phyloP scores from a whole-genome alignment of 1,140 invertebrate species.

The Polypedilum vanderplanki region DNA sequence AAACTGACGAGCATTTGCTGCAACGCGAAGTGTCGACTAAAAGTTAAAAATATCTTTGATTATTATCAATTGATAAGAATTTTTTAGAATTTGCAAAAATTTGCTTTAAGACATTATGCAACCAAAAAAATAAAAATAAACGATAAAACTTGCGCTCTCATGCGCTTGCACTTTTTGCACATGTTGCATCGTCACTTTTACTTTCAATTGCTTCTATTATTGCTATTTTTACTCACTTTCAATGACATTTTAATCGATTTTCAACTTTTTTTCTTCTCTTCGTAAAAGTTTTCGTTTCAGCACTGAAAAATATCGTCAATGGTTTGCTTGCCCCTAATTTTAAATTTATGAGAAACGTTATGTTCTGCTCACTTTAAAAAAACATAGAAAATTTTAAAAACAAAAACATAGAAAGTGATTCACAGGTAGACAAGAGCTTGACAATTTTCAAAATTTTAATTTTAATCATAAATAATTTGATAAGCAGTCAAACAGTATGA shows the following conservation, averaged over 20 bases:
- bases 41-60: too few species aligned
- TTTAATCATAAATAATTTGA: too few species aligned
- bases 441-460: too few species aligned
- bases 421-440: too few species aligned
- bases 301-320: neutral
- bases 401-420: too few species aligned
- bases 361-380: neutral
- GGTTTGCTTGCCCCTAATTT: neutral
- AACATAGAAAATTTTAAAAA: neutral
- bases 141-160: neutral
- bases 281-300: neutral
- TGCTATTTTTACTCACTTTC: neutral
- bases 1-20: neutral
- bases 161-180: neutral
- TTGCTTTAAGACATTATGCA: conserved; percentile 11
- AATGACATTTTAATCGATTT: conserved; percentile 20
- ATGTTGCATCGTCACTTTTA: neutral
- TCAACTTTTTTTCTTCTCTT: neutral
- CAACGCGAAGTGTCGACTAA: neutral
- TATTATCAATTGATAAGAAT: neutral
- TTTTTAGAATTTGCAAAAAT: neutral
- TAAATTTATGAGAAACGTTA: neutral
- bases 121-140: neutral
- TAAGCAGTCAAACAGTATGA: too few species aligned
- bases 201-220: neutral